phyloP scores from a whole-genome alignment of 2,113 vertebrate species.

The Heloderma charlesbogerti region DNA sequence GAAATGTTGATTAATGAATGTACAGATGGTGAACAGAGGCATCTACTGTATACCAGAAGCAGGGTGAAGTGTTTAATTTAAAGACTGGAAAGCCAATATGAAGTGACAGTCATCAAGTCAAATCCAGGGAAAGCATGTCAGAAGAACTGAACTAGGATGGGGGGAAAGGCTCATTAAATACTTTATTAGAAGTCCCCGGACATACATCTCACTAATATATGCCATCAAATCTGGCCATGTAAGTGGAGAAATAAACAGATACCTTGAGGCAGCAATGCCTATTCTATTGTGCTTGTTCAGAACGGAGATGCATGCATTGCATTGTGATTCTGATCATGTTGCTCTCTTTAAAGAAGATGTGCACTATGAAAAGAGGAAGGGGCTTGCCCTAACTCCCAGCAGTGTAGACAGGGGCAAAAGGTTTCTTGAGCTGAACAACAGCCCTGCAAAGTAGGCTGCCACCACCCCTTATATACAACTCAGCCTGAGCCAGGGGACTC shows the following conservation, averaged over 20 bases:
- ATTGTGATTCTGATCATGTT: background rate
- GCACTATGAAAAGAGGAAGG: no score
- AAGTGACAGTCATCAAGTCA: constrained; percentile 14
- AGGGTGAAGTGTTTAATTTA: constrained; percentile 6
- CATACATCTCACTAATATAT: constrained; percentile 4
- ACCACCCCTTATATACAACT: no score
- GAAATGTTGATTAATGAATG: constrained; percentile 35
- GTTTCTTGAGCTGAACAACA: no score
- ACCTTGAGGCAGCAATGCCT: background rate
- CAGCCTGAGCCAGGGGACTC: no score
- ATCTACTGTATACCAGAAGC: background rate
- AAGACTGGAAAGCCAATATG: background rate
- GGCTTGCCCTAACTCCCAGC: no score
- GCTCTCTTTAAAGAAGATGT: background rate
- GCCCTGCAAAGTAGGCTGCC: no score
- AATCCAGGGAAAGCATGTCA: background rate
- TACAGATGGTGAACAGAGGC: constrained; percentile 30
- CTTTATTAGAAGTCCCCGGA: constrained; percentile 7
- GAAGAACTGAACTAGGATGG: background rate
- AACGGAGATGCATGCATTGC: background rate
- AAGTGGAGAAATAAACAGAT: constrained; percentile 2
- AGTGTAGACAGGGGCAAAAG: no score
- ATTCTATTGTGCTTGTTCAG: background rate
- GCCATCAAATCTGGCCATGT: background rate
- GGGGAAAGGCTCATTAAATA: constrained; percentile 7